These are phyloP conservation scores for Potamilus streckersoni DNA, from an alignment of 1,140 invertebrate genomes.

Conservation along the genomic window DNA sequence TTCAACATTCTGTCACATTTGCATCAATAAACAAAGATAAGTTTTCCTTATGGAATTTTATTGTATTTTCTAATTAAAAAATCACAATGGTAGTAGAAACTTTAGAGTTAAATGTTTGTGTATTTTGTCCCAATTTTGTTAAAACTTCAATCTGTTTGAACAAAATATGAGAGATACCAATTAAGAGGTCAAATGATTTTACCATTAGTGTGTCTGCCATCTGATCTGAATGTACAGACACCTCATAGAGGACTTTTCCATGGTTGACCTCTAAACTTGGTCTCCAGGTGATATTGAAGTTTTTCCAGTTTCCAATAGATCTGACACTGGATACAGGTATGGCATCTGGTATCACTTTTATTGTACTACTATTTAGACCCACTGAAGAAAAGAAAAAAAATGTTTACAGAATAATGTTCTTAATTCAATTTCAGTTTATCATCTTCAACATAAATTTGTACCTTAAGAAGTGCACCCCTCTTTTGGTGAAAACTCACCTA, in stretches of 20 bases:
- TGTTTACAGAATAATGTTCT: background rate
- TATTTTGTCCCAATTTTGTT: too few relatives aligned
- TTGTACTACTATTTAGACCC: conserved; percentile 21
- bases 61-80: too few relatives aligned
- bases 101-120: too few relatives aligned
- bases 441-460: background rate
- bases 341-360: conserved; percentile 41
- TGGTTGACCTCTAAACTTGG: conserved; percentile 79
- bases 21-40: too few relatives aligned
- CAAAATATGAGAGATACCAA: too few relatives aligned
- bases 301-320: conserved; percentile 37
- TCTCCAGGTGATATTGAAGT: conserved; percentile 54
- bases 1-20: too few relatives aligned
- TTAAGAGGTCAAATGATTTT: background rate
- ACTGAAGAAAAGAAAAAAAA: conserved; percentile 27
- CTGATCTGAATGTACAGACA: conserved; percentile 72
- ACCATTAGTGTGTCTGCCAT: conserved; percentile 17
- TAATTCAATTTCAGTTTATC: background rate
- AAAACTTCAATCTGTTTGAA: too few relatives aligned
- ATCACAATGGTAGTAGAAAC: too few relatives aligned
- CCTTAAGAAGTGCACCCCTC: too few relatives aligned
- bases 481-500: too few relatives aligned
- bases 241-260: conserved; percentile 86
- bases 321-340: conserved; percentile 32
- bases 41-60: too few relatives aligned